Evolutionary conservation across 2,113 vertebrate species (phyloP).

Genomic region (Dipodomys ordii): DNA sequence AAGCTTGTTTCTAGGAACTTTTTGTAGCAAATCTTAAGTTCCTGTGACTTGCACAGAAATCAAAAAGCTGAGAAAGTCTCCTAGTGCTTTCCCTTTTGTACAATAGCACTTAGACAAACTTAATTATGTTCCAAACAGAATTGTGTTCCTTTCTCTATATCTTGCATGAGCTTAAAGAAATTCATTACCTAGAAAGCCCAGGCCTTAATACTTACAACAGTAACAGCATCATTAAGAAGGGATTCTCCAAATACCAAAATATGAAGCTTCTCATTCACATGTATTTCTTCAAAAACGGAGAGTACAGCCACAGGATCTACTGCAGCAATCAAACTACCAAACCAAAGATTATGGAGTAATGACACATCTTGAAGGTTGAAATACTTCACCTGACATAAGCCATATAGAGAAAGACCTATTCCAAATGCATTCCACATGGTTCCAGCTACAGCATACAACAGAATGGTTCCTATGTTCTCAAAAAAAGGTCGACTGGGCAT

Average conservation of each 20-base stretch:
- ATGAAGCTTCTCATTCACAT: constrained; percentile 92
- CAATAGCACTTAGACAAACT: background rate
- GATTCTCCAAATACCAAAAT: constrained; percentile 92
- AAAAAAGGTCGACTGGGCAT: constrained; percentile 90
- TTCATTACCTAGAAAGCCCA: background rate
- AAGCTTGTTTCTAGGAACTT: background rate
- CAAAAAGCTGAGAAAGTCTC: no score
- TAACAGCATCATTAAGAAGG: constrained; percentile 90
- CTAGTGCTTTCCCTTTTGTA: no score
- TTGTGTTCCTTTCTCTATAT: constrained; percentile 40
- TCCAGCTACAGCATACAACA: constrained; percentile 87
- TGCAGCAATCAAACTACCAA: constrained; percentile 89
- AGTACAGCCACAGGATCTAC: constrained; percentile 90
- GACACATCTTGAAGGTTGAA: constrained; percentile 88
- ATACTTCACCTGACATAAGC: constrained; percentile 88
- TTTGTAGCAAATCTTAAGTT: no score
- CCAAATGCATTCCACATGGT: constrained; percentile 91
- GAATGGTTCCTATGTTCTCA: constrained; percentile 90
- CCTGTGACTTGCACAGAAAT: no score
- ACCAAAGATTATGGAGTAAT: constrained; percentile 91
- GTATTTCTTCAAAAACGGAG: constrained; percentile 92
- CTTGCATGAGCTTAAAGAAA: background rate
- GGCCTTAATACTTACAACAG: constrained; percentile 85
- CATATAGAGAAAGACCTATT: constrained; percentile 89
- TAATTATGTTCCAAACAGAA: background rate